phyloP scores from a whole-genome alignment of 2,113 vertebrate genomes.

The Catagonus wagneri region DNA sequence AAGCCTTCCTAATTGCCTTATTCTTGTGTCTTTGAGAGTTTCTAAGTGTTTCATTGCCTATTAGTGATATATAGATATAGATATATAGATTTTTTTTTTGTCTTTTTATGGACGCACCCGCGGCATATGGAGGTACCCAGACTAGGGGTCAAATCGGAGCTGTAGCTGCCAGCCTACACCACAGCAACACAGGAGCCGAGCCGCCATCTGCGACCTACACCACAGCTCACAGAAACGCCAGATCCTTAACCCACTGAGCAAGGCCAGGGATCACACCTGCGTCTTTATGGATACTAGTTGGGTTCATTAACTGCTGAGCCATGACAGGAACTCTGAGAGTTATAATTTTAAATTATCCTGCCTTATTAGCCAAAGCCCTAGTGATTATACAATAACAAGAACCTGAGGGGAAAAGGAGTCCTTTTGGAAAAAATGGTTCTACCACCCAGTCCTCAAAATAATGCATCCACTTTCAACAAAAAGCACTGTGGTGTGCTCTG shows the following conservation, averaged over 20 bases:
- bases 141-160: too few relatives aligned
- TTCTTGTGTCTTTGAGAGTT: neutral
- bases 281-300: too few relatives aligned
- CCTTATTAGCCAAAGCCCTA: neutral
- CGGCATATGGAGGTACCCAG: too few relatives aligned
- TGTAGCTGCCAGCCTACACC: too few relatives aligned
- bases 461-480: neutral
- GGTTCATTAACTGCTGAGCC: too few relatives aligned
- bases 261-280: too few relatives aligned
- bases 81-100: neutral
- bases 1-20: constrained; percentile 1
- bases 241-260: too few relatives aligned
- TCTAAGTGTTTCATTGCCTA: neutral
- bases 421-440: neutral
- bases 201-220: too few relatives aligned
- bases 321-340: neutral
- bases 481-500: neutral
- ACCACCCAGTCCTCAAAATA: neutral
- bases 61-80: too few relatives aligned
- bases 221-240: too few relatives aligned
- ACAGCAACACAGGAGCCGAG: too few relatives aligned
- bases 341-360: neutral
- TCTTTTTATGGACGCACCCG: too few relatives aligned
- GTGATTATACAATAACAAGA: neutral
- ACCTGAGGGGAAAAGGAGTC: neutral